Percentiles rank a stretch among this genome's conserved stretches.
Evolutionary conservation across 1,140 invertebrate genomes (phyloP).

Genomic region (Microvelia longipes): DNA sequence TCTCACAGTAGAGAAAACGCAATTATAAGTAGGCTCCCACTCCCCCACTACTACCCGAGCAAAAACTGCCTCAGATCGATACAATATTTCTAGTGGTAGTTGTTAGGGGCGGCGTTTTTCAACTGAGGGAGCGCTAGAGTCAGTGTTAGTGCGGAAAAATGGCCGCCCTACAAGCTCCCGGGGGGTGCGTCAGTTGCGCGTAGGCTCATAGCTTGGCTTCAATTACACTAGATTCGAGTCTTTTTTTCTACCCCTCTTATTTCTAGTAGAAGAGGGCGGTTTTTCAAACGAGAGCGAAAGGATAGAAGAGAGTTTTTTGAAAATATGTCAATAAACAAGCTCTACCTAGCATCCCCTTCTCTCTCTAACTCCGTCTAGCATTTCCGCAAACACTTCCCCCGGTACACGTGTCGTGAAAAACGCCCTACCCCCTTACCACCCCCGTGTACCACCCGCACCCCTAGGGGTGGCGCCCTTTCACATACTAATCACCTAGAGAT

Average conservation of each 20-base stretch:
- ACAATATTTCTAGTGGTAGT: not conserved
- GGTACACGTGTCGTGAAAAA: not conserved
- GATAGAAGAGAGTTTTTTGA: not conserved
- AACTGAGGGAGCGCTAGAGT: not conserved
- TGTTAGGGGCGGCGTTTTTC: not conserved
- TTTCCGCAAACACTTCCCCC: not conserved
- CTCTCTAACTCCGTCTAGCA: not conserved
- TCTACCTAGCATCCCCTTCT: not conserved
- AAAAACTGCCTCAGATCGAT: not conserved
- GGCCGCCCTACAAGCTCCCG: not conserved
- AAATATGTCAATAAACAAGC: not conserved
- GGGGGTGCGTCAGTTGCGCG: not conserved
- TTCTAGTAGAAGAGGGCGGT: not conserved
- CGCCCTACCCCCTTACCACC: too few relatives aligned
- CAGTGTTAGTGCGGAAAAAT: not conserved
- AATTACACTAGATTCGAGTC: not conserved
- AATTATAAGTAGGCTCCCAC: not conserved
- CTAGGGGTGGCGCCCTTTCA: not conserved
- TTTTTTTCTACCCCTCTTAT: not conserved
- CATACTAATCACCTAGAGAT: not conserved
- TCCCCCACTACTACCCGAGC: not conserved
- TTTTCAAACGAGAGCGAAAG: not conserved
- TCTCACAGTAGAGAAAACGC: not conserved
- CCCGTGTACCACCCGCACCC: too few relatives aligned
- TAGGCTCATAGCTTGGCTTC: not conserved